phyloP scores from a whole-genome alignment of 2,888 invertebrate species.

The Lysandra bellargus region DNA sequence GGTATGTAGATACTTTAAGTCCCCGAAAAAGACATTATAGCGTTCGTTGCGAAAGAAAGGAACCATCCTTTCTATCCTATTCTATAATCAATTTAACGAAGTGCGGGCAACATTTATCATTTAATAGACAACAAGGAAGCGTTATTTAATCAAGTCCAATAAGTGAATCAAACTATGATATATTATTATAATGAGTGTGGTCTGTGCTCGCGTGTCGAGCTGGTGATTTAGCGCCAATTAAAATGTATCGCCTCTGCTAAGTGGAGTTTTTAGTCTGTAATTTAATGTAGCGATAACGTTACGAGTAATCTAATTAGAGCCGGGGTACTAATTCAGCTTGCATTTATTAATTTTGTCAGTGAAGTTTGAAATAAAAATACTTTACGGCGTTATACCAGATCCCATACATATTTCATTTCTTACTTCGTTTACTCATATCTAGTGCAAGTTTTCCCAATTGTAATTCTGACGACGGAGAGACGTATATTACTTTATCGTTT shows the following conservation, averaged over 20 bases:
- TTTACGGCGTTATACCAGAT: not conserved
- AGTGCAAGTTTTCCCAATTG: not conserved
- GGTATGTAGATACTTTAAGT: too few species aligned
- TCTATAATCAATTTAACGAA: too few species aligned
- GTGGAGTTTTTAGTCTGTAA: not conserved
- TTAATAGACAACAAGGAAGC: not conserved
- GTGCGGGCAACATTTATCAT: not conserved
- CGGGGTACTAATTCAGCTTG: not conserved
- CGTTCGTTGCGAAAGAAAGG: too few species aligned
- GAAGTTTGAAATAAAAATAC: not conserved
- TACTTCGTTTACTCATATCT: too few species aligned
- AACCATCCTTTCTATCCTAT: too few species aligned
- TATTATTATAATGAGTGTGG: not conserved
- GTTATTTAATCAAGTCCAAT: not conserved
- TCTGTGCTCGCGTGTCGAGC: not conserved
- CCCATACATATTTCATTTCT: too few species aligned
- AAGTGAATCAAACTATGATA: not conserved
- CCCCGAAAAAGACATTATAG: too few species aligned
- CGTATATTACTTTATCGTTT: not conserved
- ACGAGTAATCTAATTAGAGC: not conserved
- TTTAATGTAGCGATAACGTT: not conserved
- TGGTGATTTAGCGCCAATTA: constrained; percentile 1
- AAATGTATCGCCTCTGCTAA: not conserved
- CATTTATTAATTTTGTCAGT: not conserved
- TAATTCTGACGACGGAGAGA: too few species aligned